Evolutionary conservation across 1,140 invertebrate genomes (phyloP).

Genomic region (Globodera rostochiensis): DNA sequence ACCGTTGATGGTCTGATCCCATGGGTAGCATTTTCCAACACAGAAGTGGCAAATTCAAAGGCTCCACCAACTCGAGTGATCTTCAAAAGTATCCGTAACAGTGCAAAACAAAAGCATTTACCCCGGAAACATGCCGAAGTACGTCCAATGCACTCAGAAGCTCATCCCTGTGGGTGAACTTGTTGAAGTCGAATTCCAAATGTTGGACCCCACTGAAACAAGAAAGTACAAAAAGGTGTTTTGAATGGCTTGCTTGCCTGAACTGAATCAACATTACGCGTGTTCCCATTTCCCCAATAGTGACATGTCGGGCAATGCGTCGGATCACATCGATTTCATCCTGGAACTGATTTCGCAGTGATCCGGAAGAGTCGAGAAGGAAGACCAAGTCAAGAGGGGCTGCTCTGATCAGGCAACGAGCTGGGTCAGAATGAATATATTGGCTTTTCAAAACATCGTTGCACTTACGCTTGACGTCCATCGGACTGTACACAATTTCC

Average conservation of each 20-base stretch:
- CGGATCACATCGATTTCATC: slow-evolving; percentile 63
- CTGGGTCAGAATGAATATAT: slow-evolving; percentile 41
- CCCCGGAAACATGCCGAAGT: slow-evolving; percentile 59
- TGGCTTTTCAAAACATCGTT: slow-evolving; percentile 10
- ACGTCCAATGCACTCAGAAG: slow-evolving; percentile 56
- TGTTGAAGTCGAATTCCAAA: slow-evolving; percentile 63
- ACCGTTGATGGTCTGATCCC: slow-evolving; percentile 56
- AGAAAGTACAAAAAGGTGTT: slow-evolving; percentile 3
- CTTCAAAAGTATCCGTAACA: neutral
- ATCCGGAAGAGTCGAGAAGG: slow-evolving; percentile 62
- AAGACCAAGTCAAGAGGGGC: slow-evolving; percentile 61
- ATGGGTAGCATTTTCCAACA: slow-evolving; percentile 48
- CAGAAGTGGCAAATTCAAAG: slow-evolving; percentile 59
- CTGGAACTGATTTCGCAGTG: slow-evolving; percentile 63
- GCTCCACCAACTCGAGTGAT: slow-evolving; percentile 62
- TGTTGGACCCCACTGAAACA: slow-evolving; percentile 63
- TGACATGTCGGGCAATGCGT: slow-evolving; percentile 62
- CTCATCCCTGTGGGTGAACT: slow-evolving; percentile 48
- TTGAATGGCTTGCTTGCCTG: slow-evolving; percentile 44
- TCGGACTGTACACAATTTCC: slow-evolving; percentile 63
- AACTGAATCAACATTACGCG: slow-evolving; percentile 63
- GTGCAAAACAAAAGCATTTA: neutral
- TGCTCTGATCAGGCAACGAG: slow-evolving; percentile 58
- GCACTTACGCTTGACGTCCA: slow-evolving; percentile 59
- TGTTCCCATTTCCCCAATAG: slow-evolving; percentile 59